Evolutionary conservation across 2,888 invertebrate species (phyloP).

Genomic region (Halictus quadricinctus): DNA sequence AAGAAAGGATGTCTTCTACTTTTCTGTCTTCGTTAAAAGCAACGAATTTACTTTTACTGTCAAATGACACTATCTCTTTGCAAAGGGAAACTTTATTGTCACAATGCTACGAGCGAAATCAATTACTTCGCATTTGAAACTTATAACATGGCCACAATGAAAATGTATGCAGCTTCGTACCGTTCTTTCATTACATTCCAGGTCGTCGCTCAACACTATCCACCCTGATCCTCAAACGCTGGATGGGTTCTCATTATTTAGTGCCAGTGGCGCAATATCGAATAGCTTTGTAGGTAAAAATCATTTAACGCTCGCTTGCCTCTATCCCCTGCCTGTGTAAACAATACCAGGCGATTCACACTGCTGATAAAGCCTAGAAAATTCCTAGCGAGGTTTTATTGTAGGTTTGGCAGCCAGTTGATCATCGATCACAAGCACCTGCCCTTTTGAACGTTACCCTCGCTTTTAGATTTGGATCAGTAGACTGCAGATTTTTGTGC

Average conservation of each 20-base stretch:
- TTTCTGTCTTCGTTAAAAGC: neutral
- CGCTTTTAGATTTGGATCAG: neutral
- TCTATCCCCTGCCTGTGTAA: constrained; percentile 44
- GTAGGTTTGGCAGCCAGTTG: constrained; percentile 32
- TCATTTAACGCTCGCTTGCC: constrained; percentile 56
- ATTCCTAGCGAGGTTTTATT: constrained; percentile 59
- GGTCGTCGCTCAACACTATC: constrained; percentile 16
- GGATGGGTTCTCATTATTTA: constrained; percentile 48
- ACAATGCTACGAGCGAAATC: neutral
- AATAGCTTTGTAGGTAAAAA: constrained; percentile 49
- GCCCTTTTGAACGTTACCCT: constrained; percentile 6
- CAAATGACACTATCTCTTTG: neutral
- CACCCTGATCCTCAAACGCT: neutral
- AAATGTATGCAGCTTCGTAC: constrained; percentile 30
- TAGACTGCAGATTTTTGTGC: neutral
- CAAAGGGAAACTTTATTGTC: neutral
- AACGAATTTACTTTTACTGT: neutral
- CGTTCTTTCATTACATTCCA: constrained; percentile 41
- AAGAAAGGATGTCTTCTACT: neutral
- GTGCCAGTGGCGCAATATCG: constrained; percentile 46
- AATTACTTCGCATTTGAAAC: constrained; percentile 15
- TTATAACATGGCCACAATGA: neutral
- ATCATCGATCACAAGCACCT: constrained; percentile 49
- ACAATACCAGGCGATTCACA: constrained; percentile 64
- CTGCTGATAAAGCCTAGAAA: constrained; percentile 58